Evolutionary conservation across 2,113 vertebrate species (phyloP).

Genomic region (Upupa epops): DNA sequence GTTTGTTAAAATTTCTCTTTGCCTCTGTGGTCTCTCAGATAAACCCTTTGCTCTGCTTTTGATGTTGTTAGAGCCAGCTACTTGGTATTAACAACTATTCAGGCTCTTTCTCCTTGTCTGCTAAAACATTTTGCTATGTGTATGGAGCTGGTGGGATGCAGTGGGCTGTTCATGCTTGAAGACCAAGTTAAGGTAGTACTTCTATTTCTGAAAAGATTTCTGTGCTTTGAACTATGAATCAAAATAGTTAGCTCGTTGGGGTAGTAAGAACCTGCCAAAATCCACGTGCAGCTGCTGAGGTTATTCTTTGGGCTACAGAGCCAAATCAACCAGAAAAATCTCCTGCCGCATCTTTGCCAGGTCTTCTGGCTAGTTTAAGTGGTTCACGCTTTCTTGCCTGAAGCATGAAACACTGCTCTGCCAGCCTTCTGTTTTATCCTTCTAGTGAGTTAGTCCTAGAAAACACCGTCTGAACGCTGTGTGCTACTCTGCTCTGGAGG

Average conservation of each 20-base stretch:
- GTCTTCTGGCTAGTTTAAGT: not conserved
- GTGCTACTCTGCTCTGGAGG: not conserved
- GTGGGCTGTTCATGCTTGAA: not conserved
- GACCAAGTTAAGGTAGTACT: not conserved
- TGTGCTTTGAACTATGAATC: not conserved
- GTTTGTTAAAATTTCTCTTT: not conserved
- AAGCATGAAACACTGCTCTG: not conserved
- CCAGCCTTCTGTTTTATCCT: not conserved
- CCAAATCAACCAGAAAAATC: not conserved
- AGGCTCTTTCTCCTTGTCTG: not conserved
- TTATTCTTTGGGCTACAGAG: not conserved
- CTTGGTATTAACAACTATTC: not conserved
- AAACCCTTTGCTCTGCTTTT: not conserved
- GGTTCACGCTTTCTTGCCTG: not conserved
- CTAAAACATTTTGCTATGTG: not conserved
- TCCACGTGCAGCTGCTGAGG: not conserved
- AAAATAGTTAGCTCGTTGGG: not conserved
- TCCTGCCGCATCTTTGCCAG: not conserved
- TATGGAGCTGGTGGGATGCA: not conserved
- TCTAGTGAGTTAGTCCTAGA: not conserved
- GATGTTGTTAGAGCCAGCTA: not conserved
- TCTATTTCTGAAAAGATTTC: not conserved
- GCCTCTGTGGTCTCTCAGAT: not conserved
- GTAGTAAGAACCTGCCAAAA: conserved; percentile 23
- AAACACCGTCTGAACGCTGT: not conserved